phyloP scores from a whole-genome alignment of 1,140 invertebrate species.

The Amyelois transitella region DNA sequence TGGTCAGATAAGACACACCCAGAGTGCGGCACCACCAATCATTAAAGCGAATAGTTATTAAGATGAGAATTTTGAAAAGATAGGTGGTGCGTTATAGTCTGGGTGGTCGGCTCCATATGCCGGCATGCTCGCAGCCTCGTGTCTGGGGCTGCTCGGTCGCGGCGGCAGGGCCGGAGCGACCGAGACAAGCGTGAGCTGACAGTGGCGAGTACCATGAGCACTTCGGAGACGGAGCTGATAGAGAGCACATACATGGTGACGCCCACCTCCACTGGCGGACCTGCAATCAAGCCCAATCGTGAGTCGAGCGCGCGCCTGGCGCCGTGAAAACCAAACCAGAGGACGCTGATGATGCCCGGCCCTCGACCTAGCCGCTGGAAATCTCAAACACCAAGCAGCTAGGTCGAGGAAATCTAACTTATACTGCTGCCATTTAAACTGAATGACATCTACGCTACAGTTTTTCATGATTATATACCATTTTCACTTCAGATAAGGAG shows the following conservation, averaged over 20 bases:
- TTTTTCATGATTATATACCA: slow-evolving; percentile 81
- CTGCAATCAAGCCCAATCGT: slow-evolving; percentile 82
- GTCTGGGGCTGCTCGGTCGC: slow-evolving; percentile 51
- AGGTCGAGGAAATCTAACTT: slow-evolving; percentile 46
- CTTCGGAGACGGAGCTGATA: slow-evolving; percentile 98
- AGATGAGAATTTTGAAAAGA: not conserved
- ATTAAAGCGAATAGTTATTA: slow-evolving; percentile 1
- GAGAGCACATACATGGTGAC: slow-evolving; percentile 98
- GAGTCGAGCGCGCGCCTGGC: slow-evolving; percentile 34
- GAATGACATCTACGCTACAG: slow-evolving; percentile 45
- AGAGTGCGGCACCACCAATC: slow-evolving; percentile 37
- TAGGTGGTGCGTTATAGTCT: slow-evolving; percentile 34
- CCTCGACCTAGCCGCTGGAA: slow-evolving; percentile 40
- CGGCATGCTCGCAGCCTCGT: slow-evolving; percentile 57
- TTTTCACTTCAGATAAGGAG: slow-evolving; percentile 97
- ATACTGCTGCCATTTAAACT: slow-evolving; percentile 15
- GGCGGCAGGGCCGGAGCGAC: slow-evolving; percentile 34
- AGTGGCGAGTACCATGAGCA: slow-evolving; percentile 91
- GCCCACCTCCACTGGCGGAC: slow-evolving; percentile 95
- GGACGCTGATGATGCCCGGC: slow-evolving; percentile 49
- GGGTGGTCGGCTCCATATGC: slow-evolving; percentile 54
- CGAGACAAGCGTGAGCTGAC: slow-evolving; percentile 62
- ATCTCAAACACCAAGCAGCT: slow-evolving; percentile 14
- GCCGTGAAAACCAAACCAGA: slow-evolving; percentile 66
- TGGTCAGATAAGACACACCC: slow-evolving; percentile 41